A percentile compares a stretch with the other conserved stretches of the same genome.
Evolutionary conservation across 2,888 invertebrate genomes (phyloP).

Genomic region (Galerucella calmariensis): DNA sequence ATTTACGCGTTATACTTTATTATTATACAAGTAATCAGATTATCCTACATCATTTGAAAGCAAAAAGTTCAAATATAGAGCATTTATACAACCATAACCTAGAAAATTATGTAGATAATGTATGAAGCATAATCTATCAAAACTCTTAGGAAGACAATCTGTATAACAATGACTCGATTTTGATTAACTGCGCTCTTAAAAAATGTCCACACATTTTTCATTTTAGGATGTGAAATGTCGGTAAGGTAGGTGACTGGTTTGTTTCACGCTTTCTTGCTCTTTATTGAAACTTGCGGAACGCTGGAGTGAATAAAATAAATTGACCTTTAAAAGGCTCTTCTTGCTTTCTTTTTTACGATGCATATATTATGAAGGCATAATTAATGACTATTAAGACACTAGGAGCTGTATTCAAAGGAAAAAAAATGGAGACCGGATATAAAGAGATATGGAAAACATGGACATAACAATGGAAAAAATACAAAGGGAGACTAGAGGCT

Average conservation of each 20-base stretch:
- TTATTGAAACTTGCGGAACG: background rate
- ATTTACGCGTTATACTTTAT: conserved; percentile 9
- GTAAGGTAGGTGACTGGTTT: conserved; percentile 1
- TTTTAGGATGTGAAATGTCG: conserved; percentile 18
- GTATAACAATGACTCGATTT: conserved; percentile 38
- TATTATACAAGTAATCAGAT: background rate
- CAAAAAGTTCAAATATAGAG: too few species aligned
- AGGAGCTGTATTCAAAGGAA: too few species aligned
- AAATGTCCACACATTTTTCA: conserved; percentile 35
- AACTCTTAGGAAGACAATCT: background rate
- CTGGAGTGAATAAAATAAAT: background rate
- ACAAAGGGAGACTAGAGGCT: too few species aligned
- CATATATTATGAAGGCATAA: too few species aligned
- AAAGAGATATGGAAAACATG: too few species aligned
- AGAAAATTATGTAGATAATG: too few species aligned
- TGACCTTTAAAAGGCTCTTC: background rate
- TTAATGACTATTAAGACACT: too few species aligned
- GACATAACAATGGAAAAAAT: too few species aligned
- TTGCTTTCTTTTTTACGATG: too few species aligned
- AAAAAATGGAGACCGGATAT: too few species aligned
- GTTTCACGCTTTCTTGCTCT: conserved; percentile 1
- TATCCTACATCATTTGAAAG: background rate
- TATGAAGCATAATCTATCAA: background rate
- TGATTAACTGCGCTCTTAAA: conserved; percentile 43
- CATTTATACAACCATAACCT: too few species aligned